These are phyloP conservation scores for Pseudorhiza aurosa DNA, from an alignment of 30 jellyfish, hydroid and myxozoan genomes.

Conservation along the genomic window DNA sequence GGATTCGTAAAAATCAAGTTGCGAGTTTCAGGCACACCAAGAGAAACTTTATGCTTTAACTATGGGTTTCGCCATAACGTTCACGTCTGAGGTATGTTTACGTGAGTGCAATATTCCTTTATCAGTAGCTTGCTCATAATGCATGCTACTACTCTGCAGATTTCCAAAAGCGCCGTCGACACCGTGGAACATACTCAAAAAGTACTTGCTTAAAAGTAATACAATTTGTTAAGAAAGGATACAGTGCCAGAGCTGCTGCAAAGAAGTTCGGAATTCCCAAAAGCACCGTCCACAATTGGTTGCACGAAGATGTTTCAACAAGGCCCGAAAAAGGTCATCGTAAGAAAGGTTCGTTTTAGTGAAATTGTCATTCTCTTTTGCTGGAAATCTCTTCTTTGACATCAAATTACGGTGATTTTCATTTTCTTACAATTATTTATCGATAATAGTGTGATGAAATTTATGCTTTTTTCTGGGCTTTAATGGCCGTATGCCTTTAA, in stretches of 20 bases:
- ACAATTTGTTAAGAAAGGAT: conserved; percentile 77
- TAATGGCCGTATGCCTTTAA: no score
- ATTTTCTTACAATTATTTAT: not conserved
- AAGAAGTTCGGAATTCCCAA: conserved; percentile 85
- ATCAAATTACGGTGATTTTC: no score
- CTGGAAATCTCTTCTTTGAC: no score
- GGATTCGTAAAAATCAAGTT: no score
- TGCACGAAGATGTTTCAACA: conserved; percentile 82
- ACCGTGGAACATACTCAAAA: conserved; percentile 78
- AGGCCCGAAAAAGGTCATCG: conserved; percentile 88
- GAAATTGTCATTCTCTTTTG: not conserved
- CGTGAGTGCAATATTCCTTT: no score
- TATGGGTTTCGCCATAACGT: no score
- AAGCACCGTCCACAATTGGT: conserved; percentile 89
- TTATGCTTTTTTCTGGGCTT: not conserved
- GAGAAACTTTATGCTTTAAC: no score
- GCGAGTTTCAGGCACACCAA: no score
- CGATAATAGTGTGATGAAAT: not conserved
- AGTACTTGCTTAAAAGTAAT: conserved; percentile 74
- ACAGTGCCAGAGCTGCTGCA: conserved; percentile 91
- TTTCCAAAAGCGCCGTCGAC: conserved; percentile 57
- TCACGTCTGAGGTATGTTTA: no score
- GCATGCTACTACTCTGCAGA: no score
- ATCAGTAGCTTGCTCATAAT: no score
- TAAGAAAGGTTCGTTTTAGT: conserved; percentile 48